These are phyloP conservation scores for Leuciscus waleckii DNA, from an alignment of 2,797 vertebrate species.

Conservation along the genomic window DNA sequence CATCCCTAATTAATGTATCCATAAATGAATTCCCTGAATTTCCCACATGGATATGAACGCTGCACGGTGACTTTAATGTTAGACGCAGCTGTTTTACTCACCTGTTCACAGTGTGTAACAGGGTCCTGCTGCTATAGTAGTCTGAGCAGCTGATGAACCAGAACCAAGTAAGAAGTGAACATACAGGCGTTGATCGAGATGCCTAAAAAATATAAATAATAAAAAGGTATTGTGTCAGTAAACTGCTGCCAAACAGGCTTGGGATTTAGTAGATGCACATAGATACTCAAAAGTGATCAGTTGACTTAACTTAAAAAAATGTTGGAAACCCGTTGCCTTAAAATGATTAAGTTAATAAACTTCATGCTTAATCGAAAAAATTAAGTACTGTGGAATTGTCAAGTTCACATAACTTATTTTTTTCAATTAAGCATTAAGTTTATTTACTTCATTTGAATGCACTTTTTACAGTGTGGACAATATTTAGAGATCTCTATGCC, in stretches of 20 bases:
- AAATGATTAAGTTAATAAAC: too few relatives aligned
- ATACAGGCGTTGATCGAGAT: slow-evolving; percentile 27
- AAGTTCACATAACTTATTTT: too few relatives aligned
- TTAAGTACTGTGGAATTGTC: too few relatives aligned
- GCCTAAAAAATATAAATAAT: slow-evolving; percentile 46
- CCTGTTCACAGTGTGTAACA: slow-evolving; percentile 43
- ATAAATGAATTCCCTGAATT: neutral
- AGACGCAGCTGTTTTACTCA: slow-evolving; percentile 41
- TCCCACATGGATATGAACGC: neutral
- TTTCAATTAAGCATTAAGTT: too few relatives aligned
- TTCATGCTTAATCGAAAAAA: too few relatives aligned
- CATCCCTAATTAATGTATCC: neutral
- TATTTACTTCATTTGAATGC: too few relatives aligned
- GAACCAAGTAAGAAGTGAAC: slow-evolving; percentile 44
- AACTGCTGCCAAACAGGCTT: neutral
- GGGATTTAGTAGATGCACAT: neutral
- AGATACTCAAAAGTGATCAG: too few relatives aligned
- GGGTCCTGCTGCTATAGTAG: slow-evolving; percentile 51
- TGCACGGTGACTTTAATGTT: neutral
- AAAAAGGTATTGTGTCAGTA: slow-evolving; percentile 11
- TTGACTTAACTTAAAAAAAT: too few relatives aligned
- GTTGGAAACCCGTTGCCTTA: too few relatives aligned
- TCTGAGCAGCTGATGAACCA: slow-evolving; percentile 49
- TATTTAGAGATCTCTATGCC: neutral
- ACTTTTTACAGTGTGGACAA: too few relatives aligned